These are phyloP conservation scores for Panulirus ornatus DNA, from an alignment of 1,140 invertebrate genomes.

Conservation along the genomic window DNA sequence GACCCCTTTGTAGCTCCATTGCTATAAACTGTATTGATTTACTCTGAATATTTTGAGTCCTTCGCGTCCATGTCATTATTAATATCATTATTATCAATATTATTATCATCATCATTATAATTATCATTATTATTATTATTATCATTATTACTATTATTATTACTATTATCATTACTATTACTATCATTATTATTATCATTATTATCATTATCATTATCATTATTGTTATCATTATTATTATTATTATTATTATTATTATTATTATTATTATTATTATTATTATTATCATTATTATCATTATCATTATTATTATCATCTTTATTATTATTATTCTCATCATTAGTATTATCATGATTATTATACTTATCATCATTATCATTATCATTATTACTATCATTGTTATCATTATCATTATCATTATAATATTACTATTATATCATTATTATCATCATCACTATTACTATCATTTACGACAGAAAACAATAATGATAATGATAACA, in stretches of 20 bases:
- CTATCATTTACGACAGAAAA: no score
- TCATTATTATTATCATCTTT: slow-evolving; percentile 10
- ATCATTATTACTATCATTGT: no score
- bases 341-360: slow-evolving; percentile 12
- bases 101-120: no score
- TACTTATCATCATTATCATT: slow-evolving; percentile 2
- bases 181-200: neutral
- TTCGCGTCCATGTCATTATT: no score
- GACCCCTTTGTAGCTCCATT: no score
- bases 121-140: no score
- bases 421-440: no score
- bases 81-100: no score
- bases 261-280: slow-evolving; percentile 26
- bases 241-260: slow-evolving; percentile 26
- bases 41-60: no score
- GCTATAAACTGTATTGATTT: no score
- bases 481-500: neutral
- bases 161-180: neutral
- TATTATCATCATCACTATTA: no score
- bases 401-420: no score
- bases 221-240: slow-evolving; percentile 17
- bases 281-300: slow-evolving; percentile 20
- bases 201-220: neutral
- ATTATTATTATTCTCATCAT: slow-evolving; percentile 9
- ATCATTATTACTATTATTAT: neutral